Evolutionary conservation across 2,113 vertebrate species (phyloP), one percentile per base, ranked within the genome.

Genomic region (Ploceus nigricollis): DNA sequence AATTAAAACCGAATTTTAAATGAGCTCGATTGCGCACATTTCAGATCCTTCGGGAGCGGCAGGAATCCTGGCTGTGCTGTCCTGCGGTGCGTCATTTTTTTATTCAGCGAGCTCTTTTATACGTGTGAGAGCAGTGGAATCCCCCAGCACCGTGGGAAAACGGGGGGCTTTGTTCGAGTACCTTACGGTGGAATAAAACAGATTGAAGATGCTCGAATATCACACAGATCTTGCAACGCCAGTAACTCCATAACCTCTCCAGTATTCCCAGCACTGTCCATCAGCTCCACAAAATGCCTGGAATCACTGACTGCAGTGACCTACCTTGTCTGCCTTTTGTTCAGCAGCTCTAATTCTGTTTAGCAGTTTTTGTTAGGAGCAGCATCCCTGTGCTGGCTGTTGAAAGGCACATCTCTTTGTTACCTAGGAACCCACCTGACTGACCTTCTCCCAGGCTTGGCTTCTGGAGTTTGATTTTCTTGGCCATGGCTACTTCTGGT

Each of bases 401-500:
- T 96, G 64, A 93, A 39, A 73, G 51, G 8, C 11, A 5, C 37
- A 9, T 96, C 40, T 88, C 63, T 95, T 89, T 96, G 86, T 96
- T 88, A 15, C 53, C 64, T 48, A 96, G 96, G 91, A 68, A 48
- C 78, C 35, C 78, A 61, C 15, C n/a, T 3, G 33, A 42, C 48
- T 65, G 85, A 37, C 42, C 27, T 53, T 80, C 31, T 94, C 30
- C 31, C 25, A 12, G 65, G 18, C 10, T 72, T 61, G 48, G 53
- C 80, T 96, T 89, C 76, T 89, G 83, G 75, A 91, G 4, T 66
- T 12, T 0, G 76, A 13, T 76, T 78, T 87, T 76, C 82, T 95
- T 79, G 96, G 86, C 80, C 97, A 98, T 98, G 98, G 98, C 98
- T 94, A 98, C 98, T 96, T 98, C 98, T 97, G 97, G 98, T 98